Evolutionary conservation across 2,797 vertebrate genomes (phyloP).

Genomic region (Malacoctenus gilli): DNA sequence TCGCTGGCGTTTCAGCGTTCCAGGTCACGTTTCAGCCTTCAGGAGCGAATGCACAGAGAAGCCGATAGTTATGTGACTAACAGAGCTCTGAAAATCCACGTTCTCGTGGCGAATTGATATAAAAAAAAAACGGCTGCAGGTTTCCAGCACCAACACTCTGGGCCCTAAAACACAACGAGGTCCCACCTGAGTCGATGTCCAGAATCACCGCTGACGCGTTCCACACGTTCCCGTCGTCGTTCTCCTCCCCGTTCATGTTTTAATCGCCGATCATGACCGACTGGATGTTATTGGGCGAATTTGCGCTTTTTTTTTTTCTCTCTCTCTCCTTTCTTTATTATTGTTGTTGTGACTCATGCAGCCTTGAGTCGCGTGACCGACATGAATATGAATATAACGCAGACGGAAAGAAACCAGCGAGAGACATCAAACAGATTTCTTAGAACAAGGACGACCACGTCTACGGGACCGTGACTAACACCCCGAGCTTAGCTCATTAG

Average conservation of each 20-base stretch:
- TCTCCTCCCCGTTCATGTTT: conserved; percentile 52
- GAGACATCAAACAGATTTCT: conserved; percentile 64
- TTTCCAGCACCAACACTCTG: too few species aligned
- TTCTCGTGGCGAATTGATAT: conserved; percentile 15
- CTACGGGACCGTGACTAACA: conserved; percentile 62
- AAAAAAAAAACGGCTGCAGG: not conserved
- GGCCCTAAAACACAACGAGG: not conserved
- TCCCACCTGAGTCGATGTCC: conserved; percentile 83
- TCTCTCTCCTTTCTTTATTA: too few species aligned
- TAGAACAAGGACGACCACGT: conserved; percentile 47
- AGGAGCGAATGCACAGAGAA: conserved; percentile 8
- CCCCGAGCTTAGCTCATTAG: conserved; percentile 54
- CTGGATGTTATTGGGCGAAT: conserved; percentile 27
- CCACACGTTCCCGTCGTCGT: conserved; percentile 75
- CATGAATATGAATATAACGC: conserved; percentile 52
- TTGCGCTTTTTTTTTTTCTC: conserved; percentile 34
- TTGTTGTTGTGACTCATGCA: conserved; percentile 18
- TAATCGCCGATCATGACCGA: conserved; percentile 42
- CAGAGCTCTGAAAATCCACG: conserved; percentile 1
- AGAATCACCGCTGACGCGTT: conserved; percentile 79
- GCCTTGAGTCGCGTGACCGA: conserved; percentile 45
- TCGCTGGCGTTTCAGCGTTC: not conserved
- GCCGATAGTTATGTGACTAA: conserved; percentile 20
- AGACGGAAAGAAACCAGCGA: conserved; percentile 29
- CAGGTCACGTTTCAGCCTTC: conserved; percentile 9